Conservation (phyloP, 2,888 invertebrate species). For the Tipula helvola region DNA sequence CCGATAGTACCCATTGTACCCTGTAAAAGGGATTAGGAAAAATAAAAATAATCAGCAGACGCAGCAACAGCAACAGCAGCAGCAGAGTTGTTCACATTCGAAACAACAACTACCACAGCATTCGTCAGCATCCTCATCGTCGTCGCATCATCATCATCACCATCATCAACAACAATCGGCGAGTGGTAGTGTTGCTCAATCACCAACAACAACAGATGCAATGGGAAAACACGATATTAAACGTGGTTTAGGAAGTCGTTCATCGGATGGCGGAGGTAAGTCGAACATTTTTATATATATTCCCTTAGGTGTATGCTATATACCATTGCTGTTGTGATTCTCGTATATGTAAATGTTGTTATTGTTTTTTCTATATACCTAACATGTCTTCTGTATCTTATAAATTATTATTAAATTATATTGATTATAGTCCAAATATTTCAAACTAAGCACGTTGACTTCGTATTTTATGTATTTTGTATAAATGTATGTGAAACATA, state of each 20-base stretch:
- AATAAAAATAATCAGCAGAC: constrained; percentile 9
- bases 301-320: not conserved
- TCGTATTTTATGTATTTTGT: not conserved
- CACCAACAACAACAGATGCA: constrained; percentile 9
- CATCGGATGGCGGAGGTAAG: constrained; percentile 20
- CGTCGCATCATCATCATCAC: not conserved
- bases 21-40: constrained; percentile 34
- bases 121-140: not conserved
- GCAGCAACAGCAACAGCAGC: constrained; percentile 24
- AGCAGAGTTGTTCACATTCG: constrained; percentile 18
- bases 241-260: constrained; percentile 25
- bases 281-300: constrained; percentile 6
- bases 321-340: too few species aligned
- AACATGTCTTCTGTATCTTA: constrained; percentile 46
- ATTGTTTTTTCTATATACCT: constrained; percentile 40
- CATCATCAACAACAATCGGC: not conserved
- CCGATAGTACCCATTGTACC: constrained; percentile 38
- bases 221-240: constrained; percentile 37
- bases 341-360: constrained; percentile 19
- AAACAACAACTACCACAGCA: not conserved
- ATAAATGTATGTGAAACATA: not conserved
- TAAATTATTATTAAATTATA: too few species aligned
- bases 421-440: constrained; percentile 46
- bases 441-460: not conserved
- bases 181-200: not conserved